These are phyloP conservation scores for Erebia palarica DNA, from an alignment of 2,888 invertebrate species.

Conservation along the genomic window DNA sequence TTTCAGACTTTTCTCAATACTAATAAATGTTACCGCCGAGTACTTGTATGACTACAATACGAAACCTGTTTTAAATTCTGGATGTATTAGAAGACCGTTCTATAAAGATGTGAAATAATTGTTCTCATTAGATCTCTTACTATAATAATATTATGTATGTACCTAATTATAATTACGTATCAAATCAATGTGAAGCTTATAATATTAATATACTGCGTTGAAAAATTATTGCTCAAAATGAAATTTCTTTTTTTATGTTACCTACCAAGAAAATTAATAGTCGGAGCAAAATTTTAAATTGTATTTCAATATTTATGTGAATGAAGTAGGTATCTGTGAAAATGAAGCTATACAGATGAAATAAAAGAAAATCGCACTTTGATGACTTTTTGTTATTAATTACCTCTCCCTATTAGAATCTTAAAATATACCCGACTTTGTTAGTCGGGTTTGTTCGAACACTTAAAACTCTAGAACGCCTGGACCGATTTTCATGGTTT, in stretches of 20 bases:
- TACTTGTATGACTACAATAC: not conserved
- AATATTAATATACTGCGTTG: slow-evolving; percentile 27
- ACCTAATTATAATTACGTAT: slow-evolving; percentile 37
- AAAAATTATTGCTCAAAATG: slow-evolving; percentile 66
- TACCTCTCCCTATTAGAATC: not conserved
- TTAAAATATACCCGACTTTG: no score
- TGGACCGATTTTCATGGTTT: no score
- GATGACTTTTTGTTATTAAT: slow-evolving; percentile 49
- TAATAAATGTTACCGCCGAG: not conserved
- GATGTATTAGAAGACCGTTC: slow-evolving; percentile 7
- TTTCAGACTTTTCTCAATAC: not conserved
- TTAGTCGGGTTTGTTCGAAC: no score
- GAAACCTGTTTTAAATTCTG: not conserved
- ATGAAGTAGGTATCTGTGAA: slow-evolving; percentile 61
- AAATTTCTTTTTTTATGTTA: slow-evolving; percentile 55
- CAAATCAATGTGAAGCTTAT: slow-evolving; percentile 38
- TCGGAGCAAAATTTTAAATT: slow-evolving; percentile 50
- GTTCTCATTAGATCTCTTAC: slow-evolving; percentile 44
- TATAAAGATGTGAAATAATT: slow-evolving; percentile 30
- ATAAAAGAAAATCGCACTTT: slow-evolving; percentile 68
- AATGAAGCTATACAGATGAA: slow-evolving; percentile 58
- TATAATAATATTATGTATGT: slow-evolving; percentile 36
- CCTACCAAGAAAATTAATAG: slow-evolving; percentile 54
- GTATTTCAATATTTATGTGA: slow-evolving; percentile 49
- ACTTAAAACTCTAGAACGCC: no score